phyloP scores from a whole-genome alignment of 2,888 invertebrate species.

The Rhaphigaster nebulosa region DNA sequence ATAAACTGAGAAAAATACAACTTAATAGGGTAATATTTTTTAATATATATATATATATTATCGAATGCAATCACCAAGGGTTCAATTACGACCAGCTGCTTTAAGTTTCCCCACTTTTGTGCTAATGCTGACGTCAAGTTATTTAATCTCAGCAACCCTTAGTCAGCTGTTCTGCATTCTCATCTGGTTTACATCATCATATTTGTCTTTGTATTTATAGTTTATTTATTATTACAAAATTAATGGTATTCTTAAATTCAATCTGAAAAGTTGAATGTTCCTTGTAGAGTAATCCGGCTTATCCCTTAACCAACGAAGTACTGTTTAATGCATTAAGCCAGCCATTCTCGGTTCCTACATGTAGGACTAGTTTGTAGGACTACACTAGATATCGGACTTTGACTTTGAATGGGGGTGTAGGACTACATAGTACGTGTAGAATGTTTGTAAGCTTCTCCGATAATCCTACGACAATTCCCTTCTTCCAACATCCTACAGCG shows the following conservation, averaged over 20 bases:
- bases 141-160: not conserved
- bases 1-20: not conserved
- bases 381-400: too few relatives aligned
- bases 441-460: too few relatives aligned
- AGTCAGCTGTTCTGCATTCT: constrained; percentile 11
- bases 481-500: too few relatives aligned
- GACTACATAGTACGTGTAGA: too few relatives aligned
- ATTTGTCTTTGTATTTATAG: not conserved
- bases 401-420: too few relatives aligned
- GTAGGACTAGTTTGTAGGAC: too few relatives aligned
- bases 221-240: not conserved
- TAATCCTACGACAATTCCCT: too few relatives aligned
- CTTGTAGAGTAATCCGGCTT: not conserved
- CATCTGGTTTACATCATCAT: not conserved
- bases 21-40: not conserved
- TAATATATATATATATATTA: not conserved
- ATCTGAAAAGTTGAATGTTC: not conserved
- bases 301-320: not conserved
- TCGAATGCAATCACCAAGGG: not conserved
- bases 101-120: not conserved
- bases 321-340: not conserved
- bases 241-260: not conserved
- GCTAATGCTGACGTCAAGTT: not conserved
- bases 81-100: constrained; percentile 30
- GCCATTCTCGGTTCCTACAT: too few relatives aligned